Base-by-base conservation (phyloP, 2,888 invertebrate genomes). In the Pteria penguin region DNA sequence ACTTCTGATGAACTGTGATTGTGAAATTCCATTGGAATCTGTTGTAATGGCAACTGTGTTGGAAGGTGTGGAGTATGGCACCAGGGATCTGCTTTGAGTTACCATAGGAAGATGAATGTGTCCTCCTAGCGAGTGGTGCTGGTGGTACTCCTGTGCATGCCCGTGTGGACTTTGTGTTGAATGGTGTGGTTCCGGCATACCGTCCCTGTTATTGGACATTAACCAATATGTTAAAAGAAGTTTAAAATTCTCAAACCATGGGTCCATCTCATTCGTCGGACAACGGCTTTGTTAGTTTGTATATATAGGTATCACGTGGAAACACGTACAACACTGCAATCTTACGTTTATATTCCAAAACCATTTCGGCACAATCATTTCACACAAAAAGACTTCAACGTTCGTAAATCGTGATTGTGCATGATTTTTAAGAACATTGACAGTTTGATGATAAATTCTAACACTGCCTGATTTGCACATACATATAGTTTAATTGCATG, bases 241-340 rank as follows among this genome's bases (percentile, higher is more conserved):
- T 72, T 83, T 83, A 73, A 83, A 83, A 67, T 83, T 83, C 31
- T 81, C 77, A 75, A 80, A 83, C 71, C 81, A 83, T 60, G 80
- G 80, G 76, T 83, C 83, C 81, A 79, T 79, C 58, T 55, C 68
- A 76, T 57, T 45, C 11, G 45, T 45, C 45, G 18, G n/a, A n/a
- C n/a, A n/a, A n/a, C n/a, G n/a, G n/a, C n/a, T n/a, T n/a, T n/a
- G n/a, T n/a, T n/a, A n/a, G n/a, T n/a, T n/a, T n/a, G n/a, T n/a
- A n/a, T n/a, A n/a, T n/a, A n/a, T n/a, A n/a, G n/a, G n/a, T n/a
- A n/a, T n/a, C n/a, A n/a, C n/a, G n/a, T n/a, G n/a, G n/a, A n/a
- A n/a, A n/a, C n/a, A n/a, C n/a, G n/a, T n/a, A n/a, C n/a, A n/a
- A n/a, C n/a, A n/a, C n/a, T n/a, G n/a, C n/a, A n/a, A n/a, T n/a